Percentiles rank a stretch among this genome's conserved stretches.
Conservation (phyloP, 1,140 invertebrate genomes). For the Zaprionus tsacasi region DNA sequence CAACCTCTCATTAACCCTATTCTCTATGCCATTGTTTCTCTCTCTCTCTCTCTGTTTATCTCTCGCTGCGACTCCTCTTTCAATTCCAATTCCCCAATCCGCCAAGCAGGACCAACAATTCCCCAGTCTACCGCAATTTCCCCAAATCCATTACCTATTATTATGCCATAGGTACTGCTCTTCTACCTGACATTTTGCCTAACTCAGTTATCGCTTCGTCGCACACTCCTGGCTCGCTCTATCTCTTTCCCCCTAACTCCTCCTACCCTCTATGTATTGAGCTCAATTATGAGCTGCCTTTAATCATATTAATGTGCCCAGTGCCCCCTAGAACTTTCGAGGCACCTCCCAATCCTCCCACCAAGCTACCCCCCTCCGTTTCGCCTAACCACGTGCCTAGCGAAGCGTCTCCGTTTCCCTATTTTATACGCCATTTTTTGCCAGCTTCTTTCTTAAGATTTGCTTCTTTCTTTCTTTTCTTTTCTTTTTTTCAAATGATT, state of each 20-base stretch:
- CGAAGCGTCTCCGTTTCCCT: slow-evolving; percentile 59
- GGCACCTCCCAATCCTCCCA: not conserved
- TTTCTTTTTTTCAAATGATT: slow-evolving; percentile 51
- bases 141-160: slow-evolving; percentile 44
- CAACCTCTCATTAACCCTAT: slow-evolving; percentile 43
- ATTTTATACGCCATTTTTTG: slow-evolving; percentile 53
- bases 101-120: not conserved
- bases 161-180: slow-evolving; percentile 18
- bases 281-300: slow-evolving; percentile 79
- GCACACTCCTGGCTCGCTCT: slow-evolving; percentile 33
- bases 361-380: not conserved
- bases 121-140: slow-evolving; percentile 4
- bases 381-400: slow-evolving; percentile 38
- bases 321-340: not conserved
- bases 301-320: slow-evolving; percentile 73
- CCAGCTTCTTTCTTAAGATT: slow-evolving; percentile 18
- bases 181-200: slow-evolving; percentile 40
- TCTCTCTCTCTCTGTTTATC: not conserved
- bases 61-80: not conserved
- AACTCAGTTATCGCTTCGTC: slow-evolving; percentile 58
- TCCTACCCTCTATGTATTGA: slow-evolving; percentile 37
- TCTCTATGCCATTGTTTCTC: slow-evolving; percentile 35
- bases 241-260: not conserved
- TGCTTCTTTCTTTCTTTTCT: slow-evolving; percentile 3
- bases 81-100: slow-evolving; percentile 15